A percentile compares a stretch with the other conserved stretches of the same genome.
Conservation (phyloP, 2,797 vertebrate species). For the Podarcis lilfordi region DNA sequence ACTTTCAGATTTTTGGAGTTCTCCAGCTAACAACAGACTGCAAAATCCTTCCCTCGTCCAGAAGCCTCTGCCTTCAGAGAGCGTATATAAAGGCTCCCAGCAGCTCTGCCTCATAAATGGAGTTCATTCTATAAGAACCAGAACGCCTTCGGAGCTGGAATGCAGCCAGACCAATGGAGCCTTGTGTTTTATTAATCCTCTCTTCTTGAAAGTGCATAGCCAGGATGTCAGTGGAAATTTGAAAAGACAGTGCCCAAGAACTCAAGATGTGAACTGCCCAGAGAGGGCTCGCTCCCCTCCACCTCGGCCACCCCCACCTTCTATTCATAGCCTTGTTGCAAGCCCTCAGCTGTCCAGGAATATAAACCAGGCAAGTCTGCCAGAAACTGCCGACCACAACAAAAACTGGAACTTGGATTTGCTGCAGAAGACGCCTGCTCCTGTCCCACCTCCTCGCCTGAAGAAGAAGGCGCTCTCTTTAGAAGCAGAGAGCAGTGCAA, state of each 20-base stretch:
- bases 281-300: constrained; percentile 81
- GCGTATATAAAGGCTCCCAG: constrained; percentile 69
- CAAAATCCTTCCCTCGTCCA: constrained; percentile 74
- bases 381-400: constrained; percentile 77
- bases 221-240: constrained; percentile 79
- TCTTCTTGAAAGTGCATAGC: constrained; percentile 91
- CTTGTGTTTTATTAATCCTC: constrained; percentile 94
- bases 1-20: constrained; percentile 93
- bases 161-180: constrained; percentile 88
- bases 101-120: constrained; percentile 86
- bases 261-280: constrained; percentile 74
- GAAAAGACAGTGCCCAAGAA: constrained; percentile 74
- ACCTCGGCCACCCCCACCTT: constrained; percentile 90
- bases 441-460: constrained; percentile 87
- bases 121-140: constrained; percentile 84
- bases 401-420: constrained; percentile 71
- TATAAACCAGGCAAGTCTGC: constrained; percentile 81
- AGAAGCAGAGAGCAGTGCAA: constrained; percentile 63
- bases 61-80: constrained; percentile 78
- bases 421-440: constrained; percentile 77
- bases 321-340: constrained; percentile 79
- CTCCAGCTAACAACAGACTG: constrained; percentile 81
- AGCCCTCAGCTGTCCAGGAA: constrained; percentile 77
- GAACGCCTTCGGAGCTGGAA: constrained; percentile 84
- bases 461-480: constrained; percentile 81